Evolutionary conservation across 1,140 invertebrate genomes (phyloP).

Genomic region (Ceratosolen solmsi): DNA sequence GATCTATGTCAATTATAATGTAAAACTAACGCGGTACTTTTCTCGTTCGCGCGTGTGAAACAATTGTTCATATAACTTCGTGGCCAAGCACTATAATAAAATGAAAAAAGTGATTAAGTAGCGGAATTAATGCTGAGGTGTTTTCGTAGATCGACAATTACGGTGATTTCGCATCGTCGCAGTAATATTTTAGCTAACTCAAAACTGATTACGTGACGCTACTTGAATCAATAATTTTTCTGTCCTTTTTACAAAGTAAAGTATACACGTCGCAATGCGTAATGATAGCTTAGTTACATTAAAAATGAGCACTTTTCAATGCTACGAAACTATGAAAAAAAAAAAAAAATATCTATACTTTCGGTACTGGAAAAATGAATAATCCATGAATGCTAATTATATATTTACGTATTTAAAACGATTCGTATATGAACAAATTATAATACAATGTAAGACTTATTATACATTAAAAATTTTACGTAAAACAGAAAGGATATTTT

Average conservation of each 20-base stretch:
- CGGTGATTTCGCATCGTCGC: constrained; percentile 4
- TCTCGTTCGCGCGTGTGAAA: not conserved
- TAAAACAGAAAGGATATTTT: no score
- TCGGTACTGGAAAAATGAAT: constrained; percentile 22
- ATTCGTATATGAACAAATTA: not conserved
- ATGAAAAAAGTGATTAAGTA: constrained; percentile 38
- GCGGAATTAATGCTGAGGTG: constrained; percentile 41
- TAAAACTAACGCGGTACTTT: not conserved
- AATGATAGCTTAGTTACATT: constrained; percentile 10
- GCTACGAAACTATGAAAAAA: not conserved
- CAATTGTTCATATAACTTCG: constrained; percentile 25
- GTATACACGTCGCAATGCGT: not conserved
- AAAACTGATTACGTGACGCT: constrained; percentile 28
- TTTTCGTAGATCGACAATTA: constrained; percentile 10
- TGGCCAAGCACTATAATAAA: constrained; percentile 23
- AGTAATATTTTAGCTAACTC: constrained; percentile 27
- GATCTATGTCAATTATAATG: constrained; percentile 18
- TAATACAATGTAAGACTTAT: not conserved
- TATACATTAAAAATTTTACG: no score
- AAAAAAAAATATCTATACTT: no score
- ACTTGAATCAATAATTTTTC: constrained; percentile 31
- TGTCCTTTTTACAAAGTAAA: constrained; percentile 12
- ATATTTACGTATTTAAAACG: not conserved
- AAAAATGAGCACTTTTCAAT: constrained; percentile 26
- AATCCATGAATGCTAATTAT: constrained; percentile 20